Evolutionary conservation across 2,888 invertebrate genomes (phyloP).

Genomic region (Diarsia dahlii): DNA sequence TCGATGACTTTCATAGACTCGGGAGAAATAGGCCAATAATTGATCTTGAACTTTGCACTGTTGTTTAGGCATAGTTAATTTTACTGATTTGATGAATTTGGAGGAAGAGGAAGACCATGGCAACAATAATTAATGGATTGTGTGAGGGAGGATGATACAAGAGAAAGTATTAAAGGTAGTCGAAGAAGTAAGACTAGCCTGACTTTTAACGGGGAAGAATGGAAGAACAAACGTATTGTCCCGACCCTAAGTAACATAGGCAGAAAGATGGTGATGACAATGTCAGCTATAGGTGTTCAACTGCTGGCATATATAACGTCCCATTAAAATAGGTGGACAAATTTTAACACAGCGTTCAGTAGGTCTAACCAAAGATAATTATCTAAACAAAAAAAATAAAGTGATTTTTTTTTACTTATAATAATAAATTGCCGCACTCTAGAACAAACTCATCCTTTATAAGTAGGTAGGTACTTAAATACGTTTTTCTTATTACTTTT

Average conservation of each 20-base stretch:
- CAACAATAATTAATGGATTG: neutral
- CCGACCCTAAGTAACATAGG: neutral
- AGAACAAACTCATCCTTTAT: too few species aligned
- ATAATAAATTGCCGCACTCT: too few species aligned
- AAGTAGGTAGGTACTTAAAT: too few species aligned
- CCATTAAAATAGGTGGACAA: too few species aligned
- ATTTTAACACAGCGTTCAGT: too few species aligned
- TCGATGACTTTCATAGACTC: conserved; percentile 59
- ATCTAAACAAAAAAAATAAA: too few species aligned
- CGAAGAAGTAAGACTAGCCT: too few species aligned
- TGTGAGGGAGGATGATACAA: too few species aligned
- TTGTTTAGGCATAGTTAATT: neutral
- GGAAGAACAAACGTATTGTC: neutral
- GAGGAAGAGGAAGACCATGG: neutral
- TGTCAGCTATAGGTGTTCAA: neutral
- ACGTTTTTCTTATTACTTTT: too few species aligned
- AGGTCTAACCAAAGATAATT: too few species aligned
- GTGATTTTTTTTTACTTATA: too few species aligned
- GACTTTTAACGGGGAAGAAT: neutral
- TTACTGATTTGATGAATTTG: neutral
- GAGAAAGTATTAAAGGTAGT: neutral
- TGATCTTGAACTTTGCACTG: conserved; percentile 58
- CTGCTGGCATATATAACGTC: neutral
- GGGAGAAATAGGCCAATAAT: conserved; percentile 24
- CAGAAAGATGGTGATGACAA: neutral